These are phyloP conservation scores for Cosmorhoe ocellata DNA, from an alignment of 2,888 invertebrate genomes.

Conservation along the genomic window DNA sequence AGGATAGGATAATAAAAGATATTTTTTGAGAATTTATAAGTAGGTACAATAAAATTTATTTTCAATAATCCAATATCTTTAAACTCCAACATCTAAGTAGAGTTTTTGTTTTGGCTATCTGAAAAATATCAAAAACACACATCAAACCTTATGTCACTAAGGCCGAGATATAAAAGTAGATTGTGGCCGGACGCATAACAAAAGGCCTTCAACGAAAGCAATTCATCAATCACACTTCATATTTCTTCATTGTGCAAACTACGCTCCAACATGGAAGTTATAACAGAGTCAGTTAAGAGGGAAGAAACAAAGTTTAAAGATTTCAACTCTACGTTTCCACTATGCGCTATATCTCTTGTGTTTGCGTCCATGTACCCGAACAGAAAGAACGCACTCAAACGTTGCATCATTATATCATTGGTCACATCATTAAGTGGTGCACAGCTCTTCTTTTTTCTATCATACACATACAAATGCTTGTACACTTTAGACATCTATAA, in stretches of 20 bases:
- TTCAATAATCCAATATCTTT: too few relatives aligned
- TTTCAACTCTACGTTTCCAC: slow-evolving; percentile 56
- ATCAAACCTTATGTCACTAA: too few relatives aligned
- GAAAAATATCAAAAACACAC: too few relatives aligned
- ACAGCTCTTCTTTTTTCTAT: slow-evolving; percentile 55
- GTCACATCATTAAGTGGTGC: slow-evolving; percentile 43
- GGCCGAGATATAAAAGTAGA: too few relatives aligned
- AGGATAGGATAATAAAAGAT: too few relatives aligned
- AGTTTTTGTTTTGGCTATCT: too few relatives aligned
- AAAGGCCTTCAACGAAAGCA: neutral
- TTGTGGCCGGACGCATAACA: too few relatives aligned
- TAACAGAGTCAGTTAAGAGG: slow-evolving; percentile 11
- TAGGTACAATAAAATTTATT: too few relatives aligned
- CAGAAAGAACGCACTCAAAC: slow-evolving; percentile 39
- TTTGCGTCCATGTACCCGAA: slow-evolving; percentile 61
- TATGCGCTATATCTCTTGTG: slow-evolving; percentile 58
- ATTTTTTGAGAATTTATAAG: too few relatives aligned
- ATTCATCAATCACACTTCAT: neutral
- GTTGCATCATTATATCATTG: slow-evolving; percentile 36
- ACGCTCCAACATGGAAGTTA: slow-evolving; percentile 30
- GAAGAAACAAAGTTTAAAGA: slow-evolving; percentile 47
- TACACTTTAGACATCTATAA: slow-evolving; percentile 52
- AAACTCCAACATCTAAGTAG: too few relatives aligned
- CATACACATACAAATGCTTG: slow-evolving; percentile 52
- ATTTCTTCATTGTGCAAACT: neutral